Base-by-base conservation (phyloP, 2,113 vertebrate species). In the Entelurus aequoreus region DNA sequence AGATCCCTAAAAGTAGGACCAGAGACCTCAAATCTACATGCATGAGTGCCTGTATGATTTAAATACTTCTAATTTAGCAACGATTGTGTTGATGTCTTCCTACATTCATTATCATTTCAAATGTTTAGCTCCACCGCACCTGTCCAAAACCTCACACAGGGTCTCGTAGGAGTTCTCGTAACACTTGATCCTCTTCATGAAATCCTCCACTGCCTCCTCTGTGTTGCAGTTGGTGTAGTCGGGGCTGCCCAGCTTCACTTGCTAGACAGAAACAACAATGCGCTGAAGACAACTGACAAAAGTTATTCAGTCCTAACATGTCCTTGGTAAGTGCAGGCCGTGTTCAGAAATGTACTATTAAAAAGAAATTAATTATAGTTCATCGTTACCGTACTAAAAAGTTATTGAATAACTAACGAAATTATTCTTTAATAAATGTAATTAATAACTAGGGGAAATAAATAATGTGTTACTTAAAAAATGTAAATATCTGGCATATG, bases 151-250 rank as follows among this genome's bases (percentile, higher is more conserved):
- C 75, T 99, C 95, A 63, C 98, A 94, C 74, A 99, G 85, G 0
- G 95, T 91, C 83, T 99, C 90, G 0, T 99, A 99, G 0, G 95
- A 93, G 79, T 93, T 97, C 83, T 96, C 94, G 62, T 99, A 99
- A 78, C 95, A 97, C 62, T 96, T 94, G 21, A 99, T 99, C 78
- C 96, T 94, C 89, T 94, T 93, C 94, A 97, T 94, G 80, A 99
- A 99, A 53, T 99, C 96, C 54, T 96, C 92, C 0, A 94, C 91
- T 1, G 96, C 97, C 65, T 97, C 94, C 0, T 99, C 95, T 0
- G 93, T 94, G 78, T 93, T 93, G 12, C 93, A 95, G 87, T 97
- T 90, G 5, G 93, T 91, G 52, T 99, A 99, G 85, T 99, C 97
- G 0, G 97, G 97, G 71, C 95, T 98, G 6, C 93, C 92, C 72